Evolutionary conservation across 2,888 invertebrate species (phyloP).

Genomic region (Bombyx huttoni): DNA sequence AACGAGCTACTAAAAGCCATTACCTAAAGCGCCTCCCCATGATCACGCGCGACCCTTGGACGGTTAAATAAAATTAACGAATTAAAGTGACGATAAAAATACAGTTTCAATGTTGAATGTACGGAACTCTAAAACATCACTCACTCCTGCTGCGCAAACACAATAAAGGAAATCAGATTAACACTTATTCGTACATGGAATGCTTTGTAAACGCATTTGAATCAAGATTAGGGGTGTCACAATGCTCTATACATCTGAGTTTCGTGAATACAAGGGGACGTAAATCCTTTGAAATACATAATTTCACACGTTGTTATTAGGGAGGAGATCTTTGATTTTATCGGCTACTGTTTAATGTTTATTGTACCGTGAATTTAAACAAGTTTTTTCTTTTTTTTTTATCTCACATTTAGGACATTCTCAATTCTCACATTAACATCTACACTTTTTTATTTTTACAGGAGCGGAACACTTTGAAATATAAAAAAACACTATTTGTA

Average conservation of each 20-base stretch:
- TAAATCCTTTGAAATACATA: constrained; percentile 49
- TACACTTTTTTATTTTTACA: too few relatives aligned
- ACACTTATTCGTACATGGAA: constrained; percentile 54
- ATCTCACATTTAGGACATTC: too few relatives aligned
- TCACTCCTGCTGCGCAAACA: constrained; percentile 52
- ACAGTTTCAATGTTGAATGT: constrained; percentile 1
- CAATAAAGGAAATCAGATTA: constrained; percentile 68
- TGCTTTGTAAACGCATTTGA: constrained; percentile 52
- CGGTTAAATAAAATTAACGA: neutral
- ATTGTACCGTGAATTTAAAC: neutral
- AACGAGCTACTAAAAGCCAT: too few relatives aligned
- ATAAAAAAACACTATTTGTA: too few relatives aligned
- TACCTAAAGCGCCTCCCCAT: too few relatives aligned
- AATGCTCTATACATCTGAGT: constrained; percentile 57
- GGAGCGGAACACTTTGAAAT: neutral
- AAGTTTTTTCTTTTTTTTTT: neutral
- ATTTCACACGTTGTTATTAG: constrained; percentile 47
- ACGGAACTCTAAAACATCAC: constrained; percentile 28
- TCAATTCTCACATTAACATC: too few relatives aligned
- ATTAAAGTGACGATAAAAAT: neutral
- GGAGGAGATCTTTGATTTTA: constrained; percentile 37
- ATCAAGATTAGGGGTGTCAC: constrained; percentile 65
- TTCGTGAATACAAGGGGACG: constrained; percentile 44
- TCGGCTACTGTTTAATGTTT: constrained; percentile 13
- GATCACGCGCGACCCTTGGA: constrained; percentile 10